Evolutionary conservation across 2,888 invertebrate genomes (phyloP), one percentile per base, ranked within the genome.

Genomic region (Drosophila aldrichi): DNA sequence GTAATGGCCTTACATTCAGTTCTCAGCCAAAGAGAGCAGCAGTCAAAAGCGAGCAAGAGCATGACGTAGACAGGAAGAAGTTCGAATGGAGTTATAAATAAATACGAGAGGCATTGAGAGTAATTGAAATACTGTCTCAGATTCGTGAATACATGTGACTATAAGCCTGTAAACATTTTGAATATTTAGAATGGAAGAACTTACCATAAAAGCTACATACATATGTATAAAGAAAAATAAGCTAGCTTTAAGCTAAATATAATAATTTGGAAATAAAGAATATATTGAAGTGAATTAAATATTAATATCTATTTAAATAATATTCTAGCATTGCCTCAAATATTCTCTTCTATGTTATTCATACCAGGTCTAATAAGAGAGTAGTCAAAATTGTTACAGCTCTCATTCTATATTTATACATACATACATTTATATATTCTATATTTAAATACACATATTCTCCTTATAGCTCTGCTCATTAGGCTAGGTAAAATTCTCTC

Each of bases 1-100:
- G 38, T 62, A 51, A 34, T 67, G 51, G 40, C 57, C 41, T 57
- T 54, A 25, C 63, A 44, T 34, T 40, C 18, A 41, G 22, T 22
- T 14, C 61, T 62, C 43, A 36, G 18, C 51, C 32, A 16, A 36
- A 51, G 18, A 18, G 34, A 51, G 14, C 7, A 36, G n/a, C 9
- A 14, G 49, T 3, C 2, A 20, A 5, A 18, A 8, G 22, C 10
- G 43, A 43, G 4, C 5, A 12, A 44, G 43, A 14, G 20, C 7
- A 14, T 7, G 25, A 0, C 7, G 3, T 5, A 34, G 14, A 16
- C 32, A 9, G 34, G 1, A 34, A 18, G 7, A 49, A 20, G 8
- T 49, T 34, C 18, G 18, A 18, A 32, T 49, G 3, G 32, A 49
- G 32, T 18, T 49, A 18, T 20, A 32, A 18, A 32, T 32, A 14